These are phyloP conservation scores for Sinocyclocheilus anophthalmus DNA, from an alignment of 2,113 vertebrate species.

Conservation along the genomic window DNA sequence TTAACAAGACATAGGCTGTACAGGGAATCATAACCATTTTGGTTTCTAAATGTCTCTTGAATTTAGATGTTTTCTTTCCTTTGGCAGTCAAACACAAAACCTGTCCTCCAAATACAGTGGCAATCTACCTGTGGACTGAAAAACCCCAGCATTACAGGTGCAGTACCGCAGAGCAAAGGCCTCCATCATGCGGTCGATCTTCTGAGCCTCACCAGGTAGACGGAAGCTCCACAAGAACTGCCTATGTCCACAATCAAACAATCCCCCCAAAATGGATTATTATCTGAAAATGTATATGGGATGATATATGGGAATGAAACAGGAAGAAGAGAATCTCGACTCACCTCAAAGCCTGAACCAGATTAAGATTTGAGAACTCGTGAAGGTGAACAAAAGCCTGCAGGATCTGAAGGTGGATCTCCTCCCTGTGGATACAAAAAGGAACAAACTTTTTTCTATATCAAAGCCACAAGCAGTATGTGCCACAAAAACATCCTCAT, in stretches of 20 bases:
- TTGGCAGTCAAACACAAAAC: background rate
- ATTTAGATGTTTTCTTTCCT: background rate
- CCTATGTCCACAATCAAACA: slow-evolving; percentile 63
- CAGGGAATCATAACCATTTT: background rate
- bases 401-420: slow-evolving; percentile 84
- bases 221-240: slow-evolving; percentile 97
- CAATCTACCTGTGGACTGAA: slow-evolving; percentile 89
- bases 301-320: background rate
- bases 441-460: too few species aligned
- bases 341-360: slow-evolving; percentile 93
- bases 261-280: background rate
- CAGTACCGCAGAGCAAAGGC: slow-evolving; percentile 91
- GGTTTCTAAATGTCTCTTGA: background rate
- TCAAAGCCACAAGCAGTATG: too few species aligned
- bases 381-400: slow-evolving; percentile 91
- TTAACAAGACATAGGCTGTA: background rate
- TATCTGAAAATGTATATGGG: too few species aligned
- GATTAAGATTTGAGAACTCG: slow-evolving; percentile 89
- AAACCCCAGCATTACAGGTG: slow-evolving; percentile 85
- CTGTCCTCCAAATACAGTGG: background rate
- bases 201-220: slow-evolving; percentile 94
- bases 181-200: slow-evolving; percentile 98
- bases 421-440: slow-evolving; percentile 74
- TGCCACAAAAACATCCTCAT: too few species aligned
- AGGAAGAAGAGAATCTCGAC: background rate